Conservation (phyloP, 2,888 invertebrate genomes). For the Papilio elwesi region DNA sequence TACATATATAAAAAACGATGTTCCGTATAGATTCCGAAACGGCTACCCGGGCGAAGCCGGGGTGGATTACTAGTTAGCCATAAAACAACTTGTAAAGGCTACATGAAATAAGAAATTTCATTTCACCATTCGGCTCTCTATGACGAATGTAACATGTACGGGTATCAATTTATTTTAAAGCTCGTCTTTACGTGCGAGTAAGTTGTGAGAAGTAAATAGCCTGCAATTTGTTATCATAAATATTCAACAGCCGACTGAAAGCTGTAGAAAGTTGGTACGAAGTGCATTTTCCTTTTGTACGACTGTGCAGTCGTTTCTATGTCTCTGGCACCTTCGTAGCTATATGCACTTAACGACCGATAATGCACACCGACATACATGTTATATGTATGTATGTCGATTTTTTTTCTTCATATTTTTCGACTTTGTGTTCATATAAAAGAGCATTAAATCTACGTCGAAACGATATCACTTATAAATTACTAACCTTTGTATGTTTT, state of each 20-base stretch:
- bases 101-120: too few relatives aligned
- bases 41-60: too few relatives aligned
- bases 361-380: background rate
- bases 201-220: slow-evolving; percentile 9
- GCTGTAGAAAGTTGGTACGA: slow-evolving; percentile 28
- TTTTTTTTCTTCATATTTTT: background rate
- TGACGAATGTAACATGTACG: background rate
- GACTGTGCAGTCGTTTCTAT: slow-evolving; percentile 9
- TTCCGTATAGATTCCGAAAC: too few relatives aligned
- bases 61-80: too few relatives aligned
- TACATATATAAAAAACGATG: too few relatives aligned
- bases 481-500: too few relatives aligned
- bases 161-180: slow-evolving; percentile 4
- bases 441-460: background rate
- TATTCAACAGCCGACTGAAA: slow-evolving; percentile 31
- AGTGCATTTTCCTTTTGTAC: slow-evolving; percentile 19
- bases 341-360: slow-evolving; percentile 14
- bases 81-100: too few relatives aligned
- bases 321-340: background rate
- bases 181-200: slow-evolving; percentile 1
- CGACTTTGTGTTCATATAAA: background rate
- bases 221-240: slow-evolving; percentile 24
- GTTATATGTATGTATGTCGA: background rate
- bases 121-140: too few relatives aligned
- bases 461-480: too few relatives aligned